A percentile compares a stretch with the other conserved stretches of the same genome.
Conservation (phyloP, 2,113 vertebrate genomes). For the Corynorhinus townsendii region DNA sequence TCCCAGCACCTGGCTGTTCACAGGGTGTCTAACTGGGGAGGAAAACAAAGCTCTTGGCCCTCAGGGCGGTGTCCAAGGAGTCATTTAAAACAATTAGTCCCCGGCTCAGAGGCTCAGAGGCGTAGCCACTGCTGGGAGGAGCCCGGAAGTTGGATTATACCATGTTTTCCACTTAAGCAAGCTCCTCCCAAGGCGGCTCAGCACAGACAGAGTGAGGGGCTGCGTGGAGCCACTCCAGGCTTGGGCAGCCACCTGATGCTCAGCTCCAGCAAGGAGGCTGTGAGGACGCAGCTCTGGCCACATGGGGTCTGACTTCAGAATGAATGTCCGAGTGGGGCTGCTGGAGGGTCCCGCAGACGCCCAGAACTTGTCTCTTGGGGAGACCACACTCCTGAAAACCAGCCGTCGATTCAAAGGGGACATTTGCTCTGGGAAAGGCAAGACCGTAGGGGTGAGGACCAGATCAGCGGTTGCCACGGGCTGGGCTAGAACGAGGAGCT, state of each 20-base stretch:
- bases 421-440: not conserved
- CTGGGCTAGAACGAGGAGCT: not conserved
- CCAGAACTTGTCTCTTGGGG: not conserved
- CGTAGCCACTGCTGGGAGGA: not conserved
- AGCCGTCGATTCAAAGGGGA: not conserved
- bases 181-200: not conserved
- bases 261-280: not conserved
- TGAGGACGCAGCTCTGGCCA: not conserved
- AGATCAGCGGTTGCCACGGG: not conserved
- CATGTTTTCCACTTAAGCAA: not conserved
- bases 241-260: fast-evolving
- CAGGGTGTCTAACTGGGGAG: not conserved
- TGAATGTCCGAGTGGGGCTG: not conserved
- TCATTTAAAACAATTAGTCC: constrained; percentile 39
- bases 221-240: fast-evolving
- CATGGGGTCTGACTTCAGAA: not conserved
- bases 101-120: not conserved
- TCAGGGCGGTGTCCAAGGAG: not conserved
- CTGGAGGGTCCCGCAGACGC: not conserved
- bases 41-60: constrained; percentile 36
- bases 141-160: not conserved
- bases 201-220: not conserved
- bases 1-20: constrained; percentile 69
- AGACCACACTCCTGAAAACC: not conserved
- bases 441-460: fast-evolving